Evolutionary conservation across 2,113 vertebrate genomes (phyloP).

Genomic region (Willisornis vidua): DNA sequence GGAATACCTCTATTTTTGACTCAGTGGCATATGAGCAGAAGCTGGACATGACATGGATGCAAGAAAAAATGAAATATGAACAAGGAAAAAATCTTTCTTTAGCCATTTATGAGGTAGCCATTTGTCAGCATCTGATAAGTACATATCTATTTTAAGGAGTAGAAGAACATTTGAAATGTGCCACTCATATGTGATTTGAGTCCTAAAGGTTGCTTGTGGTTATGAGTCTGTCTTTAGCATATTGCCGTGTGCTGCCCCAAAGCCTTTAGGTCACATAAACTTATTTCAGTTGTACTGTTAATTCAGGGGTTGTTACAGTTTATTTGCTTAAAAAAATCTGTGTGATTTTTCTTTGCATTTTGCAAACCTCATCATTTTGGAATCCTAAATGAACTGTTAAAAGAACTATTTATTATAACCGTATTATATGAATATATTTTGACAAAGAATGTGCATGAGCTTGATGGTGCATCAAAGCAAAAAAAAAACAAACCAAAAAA

Average conservation of each 20-base stretch:
- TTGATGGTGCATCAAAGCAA: conserved; percentile 43
- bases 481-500: neutral
- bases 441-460: conserved; percentile 19
- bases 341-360: conserved; percentile 42
- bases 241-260: neutral
- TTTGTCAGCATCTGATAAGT: neutral
- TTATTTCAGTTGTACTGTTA: neutral
- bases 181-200: conserved; percentile 12
- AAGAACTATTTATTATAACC: conserved; percentile 40
- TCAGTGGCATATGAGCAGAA: conserved; percentile 6
- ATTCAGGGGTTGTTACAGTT: neutral
- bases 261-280: neutral
- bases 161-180: conserved; percentile 37
- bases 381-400: conserved; percentile 52
- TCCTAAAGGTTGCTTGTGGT: conserved; percentile 10
- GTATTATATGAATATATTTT: conserved; percentile 18
- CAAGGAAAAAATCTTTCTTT: conserved; percentile 6
- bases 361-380: conserved; percentile 33
- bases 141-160: conserved; percentile 13
- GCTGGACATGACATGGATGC: conserved; percentile 29
- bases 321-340: conserved; percentile 28
- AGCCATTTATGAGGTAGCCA: neutral
- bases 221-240: neutral
- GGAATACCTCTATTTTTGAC: conserved; percentile 45
- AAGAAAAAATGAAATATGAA: neutral